Evolutionary conservation across 2,888 invertebrate genomes (phyloP).

Genomic region (Dicyrtomina minuta): DNA sequence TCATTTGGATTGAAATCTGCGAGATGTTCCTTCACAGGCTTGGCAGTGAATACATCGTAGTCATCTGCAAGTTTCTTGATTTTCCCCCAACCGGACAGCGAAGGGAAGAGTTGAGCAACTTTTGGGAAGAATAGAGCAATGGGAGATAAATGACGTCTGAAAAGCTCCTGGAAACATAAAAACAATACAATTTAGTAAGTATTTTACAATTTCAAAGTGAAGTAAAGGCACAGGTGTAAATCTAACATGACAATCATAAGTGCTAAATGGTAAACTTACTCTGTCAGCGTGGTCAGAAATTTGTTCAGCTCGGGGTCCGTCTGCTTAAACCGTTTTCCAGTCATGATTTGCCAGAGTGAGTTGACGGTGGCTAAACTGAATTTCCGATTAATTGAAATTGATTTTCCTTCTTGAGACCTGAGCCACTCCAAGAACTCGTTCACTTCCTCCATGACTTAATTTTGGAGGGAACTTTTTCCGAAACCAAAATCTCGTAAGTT

Average conservation of each 20-base stretch:
- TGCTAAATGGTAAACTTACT: not conserved
- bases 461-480: conserved; percentile 18
- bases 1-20: not conserved
- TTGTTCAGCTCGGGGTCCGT: conserved; percentile 1
- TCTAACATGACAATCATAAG: not conserved
- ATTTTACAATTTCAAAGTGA: too few relatives aligned
- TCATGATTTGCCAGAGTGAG: conserved; percentile 19
- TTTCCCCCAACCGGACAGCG: not conserved
- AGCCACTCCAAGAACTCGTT: conserved; percentile 17
- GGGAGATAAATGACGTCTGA: not conserved
- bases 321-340: conserved; percentile 9
- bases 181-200: not conserved
- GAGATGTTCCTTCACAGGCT: conserved; percentile 13
- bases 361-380: conserved; percentile 22
- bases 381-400: conserved; percentile 9
- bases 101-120: conserved; percentile 1
- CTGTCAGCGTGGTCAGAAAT: not conserved
- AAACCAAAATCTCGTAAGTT: conserved; percentile 28
- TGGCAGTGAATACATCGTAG: not conserved
- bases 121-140: conserved; percentile 8
- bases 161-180: not conserved
- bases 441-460: conserved; percentile 15
- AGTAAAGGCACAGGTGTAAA: not conserved
- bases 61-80: not conserved
- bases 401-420: conserved; percentile 12